phyloP scores from a whole-genome alignment of 2,113 vertebrate species.

The Pluvialis apricaria region DNA sequence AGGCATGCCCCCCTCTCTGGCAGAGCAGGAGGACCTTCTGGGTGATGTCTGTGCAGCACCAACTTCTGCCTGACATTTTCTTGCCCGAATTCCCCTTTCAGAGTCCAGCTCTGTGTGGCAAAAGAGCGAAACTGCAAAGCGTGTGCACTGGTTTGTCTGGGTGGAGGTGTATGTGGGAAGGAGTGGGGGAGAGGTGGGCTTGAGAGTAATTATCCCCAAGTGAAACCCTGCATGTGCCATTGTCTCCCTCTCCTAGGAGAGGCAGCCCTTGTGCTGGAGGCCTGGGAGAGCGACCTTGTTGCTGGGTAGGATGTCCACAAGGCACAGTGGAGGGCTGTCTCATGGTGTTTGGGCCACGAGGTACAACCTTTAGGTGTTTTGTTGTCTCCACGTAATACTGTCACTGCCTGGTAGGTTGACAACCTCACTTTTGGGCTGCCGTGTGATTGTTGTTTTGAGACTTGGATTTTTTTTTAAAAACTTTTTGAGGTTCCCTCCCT shows the following conservation, averaged over 20 bases:
- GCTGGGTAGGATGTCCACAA: not conserved
- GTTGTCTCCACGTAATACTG: rapidly evolving
- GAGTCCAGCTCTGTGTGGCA: not conserved
- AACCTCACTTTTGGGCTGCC: not conserved
- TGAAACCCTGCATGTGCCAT: not conserved
- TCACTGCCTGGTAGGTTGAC: not conserved
- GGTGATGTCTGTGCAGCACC: not conserved
- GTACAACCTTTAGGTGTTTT: not conserved
- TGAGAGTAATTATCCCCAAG: not conserved
- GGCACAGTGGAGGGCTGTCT: not conserved
- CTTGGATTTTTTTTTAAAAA: not conserved
- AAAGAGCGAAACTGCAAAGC: not conserved
- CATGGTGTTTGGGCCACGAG: not conserved
- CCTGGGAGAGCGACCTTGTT: not conserved
- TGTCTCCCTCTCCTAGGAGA: not conserved
- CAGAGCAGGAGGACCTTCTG: not conserved
- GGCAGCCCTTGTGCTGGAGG: not conserved
- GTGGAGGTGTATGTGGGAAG: not conserved
- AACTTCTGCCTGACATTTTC: not conserved
- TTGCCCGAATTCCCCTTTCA: not conserved
- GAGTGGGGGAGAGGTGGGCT: not conserved
- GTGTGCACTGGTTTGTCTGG: not conserved
- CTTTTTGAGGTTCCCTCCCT: not conserved
- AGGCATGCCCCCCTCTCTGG: no score
- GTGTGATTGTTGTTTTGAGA: not conserved